phyloP scores from a whole-genome alignment of 2,797 vertebrate species.

The Melanotaenia pygmaea region DNA sequence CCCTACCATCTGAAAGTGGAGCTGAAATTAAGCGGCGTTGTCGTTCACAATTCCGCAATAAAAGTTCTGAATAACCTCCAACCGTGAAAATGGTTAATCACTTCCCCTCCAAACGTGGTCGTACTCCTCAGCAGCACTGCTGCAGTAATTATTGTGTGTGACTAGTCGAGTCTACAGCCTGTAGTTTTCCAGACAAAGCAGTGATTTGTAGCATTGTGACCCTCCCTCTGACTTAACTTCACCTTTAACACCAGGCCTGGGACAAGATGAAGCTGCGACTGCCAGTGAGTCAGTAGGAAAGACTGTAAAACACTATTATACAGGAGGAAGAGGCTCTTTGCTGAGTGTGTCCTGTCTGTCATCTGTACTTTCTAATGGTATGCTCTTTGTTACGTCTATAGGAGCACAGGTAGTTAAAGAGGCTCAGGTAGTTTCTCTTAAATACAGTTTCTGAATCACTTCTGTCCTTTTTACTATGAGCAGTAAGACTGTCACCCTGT shows the following conservation, averaged over 20 bases:
- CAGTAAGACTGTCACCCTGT: conserved; percentile 56
- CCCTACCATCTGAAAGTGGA: no score
- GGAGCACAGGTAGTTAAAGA: conserved; percentile 64
- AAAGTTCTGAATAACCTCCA: no score
- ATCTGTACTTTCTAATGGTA: conserved; percentile 66
- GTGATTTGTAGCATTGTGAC: conserved; percentile 53
- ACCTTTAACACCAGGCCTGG: conserved; percentile 50
- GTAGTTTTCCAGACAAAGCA: conserved; percentile 68
- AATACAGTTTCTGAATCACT: conserved; percentile 44
- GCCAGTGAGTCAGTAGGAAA: conserved; percentile 58
- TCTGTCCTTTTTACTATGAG: conserved; percentile 28
- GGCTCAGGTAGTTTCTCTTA: conserved; percentile 62
- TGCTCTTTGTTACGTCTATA: conserved; percentile 44
- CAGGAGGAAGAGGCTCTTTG: conserved; percentile 40
- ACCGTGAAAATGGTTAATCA: no score
- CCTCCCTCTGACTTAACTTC: conserved; percentile 44
- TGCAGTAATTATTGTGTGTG: conserved; percentile 6
- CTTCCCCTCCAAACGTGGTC: no score
- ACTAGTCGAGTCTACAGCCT: conserved; percentile 45
- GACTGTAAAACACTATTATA: conserved; percentile 54
- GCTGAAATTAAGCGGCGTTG: no score
- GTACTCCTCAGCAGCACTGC: no score
- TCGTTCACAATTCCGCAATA: no score
- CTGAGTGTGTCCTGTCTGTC: conserved; percentile 55
- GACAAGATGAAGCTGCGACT: conserved; percentile 19